Base-by-base conservation (phyloP, 2,888 invertebrate species). In the Sesia bembeciformis region DNA sequence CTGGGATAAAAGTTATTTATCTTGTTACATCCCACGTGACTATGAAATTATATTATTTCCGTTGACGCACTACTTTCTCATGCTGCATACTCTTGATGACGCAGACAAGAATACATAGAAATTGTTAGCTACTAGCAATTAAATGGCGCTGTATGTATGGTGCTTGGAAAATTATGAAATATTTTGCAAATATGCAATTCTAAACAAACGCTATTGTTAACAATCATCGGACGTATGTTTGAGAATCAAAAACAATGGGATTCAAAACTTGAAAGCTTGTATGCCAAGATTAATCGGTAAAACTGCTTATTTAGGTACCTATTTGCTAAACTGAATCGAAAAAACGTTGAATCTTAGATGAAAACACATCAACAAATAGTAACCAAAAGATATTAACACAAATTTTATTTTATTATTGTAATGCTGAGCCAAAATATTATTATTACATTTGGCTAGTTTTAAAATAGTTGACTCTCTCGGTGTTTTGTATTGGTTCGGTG, bases 401-500 rank as follows among this genome's bases (percentile, higher is more conserved):
- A 38, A 23, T 50, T 38, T 7, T 38, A 50, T 8, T 57, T 56
- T 60, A 55, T 63, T 61, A 54, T 60, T 56, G 53, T 54, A 59
- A 57, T 60, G 56, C 56, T 54, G 57, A 58, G 60, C 61, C 59
- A 62, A 60, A 60, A 57, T 6, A 42, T 42, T 7, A 7, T 6
- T 49, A 40, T 53, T 23, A 46, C 53, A 53, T 57, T 58, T 55
- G 52, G 55, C 62, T 55, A 54, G 61, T 64, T 65, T 66, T 59
- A 68, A 70, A 70, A 68, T 68, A 74, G 65, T 64, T 53, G 56
- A 60, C 61, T 65, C 70, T 50, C 50, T 50, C 38, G 7, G 7
- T 50, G 7, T 42, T 67, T 62, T 63, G 65, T 67, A 56, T 58
- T 68, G 71, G 79, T 78, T 79, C 78, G 76, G 62, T 75, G 77